A percentile compares a stretch with the other conserved stretches of the same genome.
phyloP scores from a whole-genome alignment of 2,888 invertebrate species.

The Drosophila greeni region DNA sequence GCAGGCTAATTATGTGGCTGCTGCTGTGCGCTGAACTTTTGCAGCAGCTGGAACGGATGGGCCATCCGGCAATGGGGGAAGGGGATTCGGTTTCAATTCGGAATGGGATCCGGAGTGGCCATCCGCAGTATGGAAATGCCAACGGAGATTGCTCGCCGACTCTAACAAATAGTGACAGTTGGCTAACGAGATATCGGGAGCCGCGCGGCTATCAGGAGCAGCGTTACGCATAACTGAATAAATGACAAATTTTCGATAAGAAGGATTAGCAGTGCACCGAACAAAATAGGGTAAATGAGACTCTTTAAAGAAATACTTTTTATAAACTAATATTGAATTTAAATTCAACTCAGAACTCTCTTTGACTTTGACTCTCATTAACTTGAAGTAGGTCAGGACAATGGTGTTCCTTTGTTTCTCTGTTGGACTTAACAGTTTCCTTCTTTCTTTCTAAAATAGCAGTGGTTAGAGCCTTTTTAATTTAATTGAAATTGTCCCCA shows the following conservation, averaged over 20 bases:
- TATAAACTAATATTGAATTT: background rate
- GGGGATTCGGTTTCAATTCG: background rate
- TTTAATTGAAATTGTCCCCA: background rate
- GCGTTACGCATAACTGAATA: slow-evolving; percentile 48
- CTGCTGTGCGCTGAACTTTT: slow-evolving; percentile 49
- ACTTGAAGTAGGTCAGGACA: background rate
- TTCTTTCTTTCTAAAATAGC: background rate
- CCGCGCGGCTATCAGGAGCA: slow-evolving; percentile 31
- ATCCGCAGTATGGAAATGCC: slow-evolving; percentile 17
- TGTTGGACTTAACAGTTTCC: too few species aligned
- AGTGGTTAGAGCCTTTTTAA: background rate
- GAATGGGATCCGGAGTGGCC: slow-evolving; percentile 12
- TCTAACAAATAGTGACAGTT: slow-evolving; percentile 71
- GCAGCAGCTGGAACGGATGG: slow-evolving; percentile 61
- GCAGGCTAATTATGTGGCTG: slow-evolving; percentile 60
- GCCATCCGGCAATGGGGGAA: background rate
- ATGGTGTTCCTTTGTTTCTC: background rate
- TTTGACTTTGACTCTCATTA: background rate
- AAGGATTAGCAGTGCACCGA: slow-evolving; percentile 50
- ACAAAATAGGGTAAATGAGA: background rate
- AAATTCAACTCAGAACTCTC: background rate
- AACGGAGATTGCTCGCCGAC: slow-evolving; percentile 39
- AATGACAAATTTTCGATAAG: slow-evolving; percentile 53
- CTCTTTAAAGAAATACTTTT: background rate
- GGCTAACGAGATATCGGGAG: slow-evolving; percentile 64